A percentile compares a stretch with the other conserved stretches of the same genome.
These are phyloP conservation scores for Eclectus roratus DNA, from an alignment of 2,113 vertebrate genomes.

Conservation along the genomic window DNA sequence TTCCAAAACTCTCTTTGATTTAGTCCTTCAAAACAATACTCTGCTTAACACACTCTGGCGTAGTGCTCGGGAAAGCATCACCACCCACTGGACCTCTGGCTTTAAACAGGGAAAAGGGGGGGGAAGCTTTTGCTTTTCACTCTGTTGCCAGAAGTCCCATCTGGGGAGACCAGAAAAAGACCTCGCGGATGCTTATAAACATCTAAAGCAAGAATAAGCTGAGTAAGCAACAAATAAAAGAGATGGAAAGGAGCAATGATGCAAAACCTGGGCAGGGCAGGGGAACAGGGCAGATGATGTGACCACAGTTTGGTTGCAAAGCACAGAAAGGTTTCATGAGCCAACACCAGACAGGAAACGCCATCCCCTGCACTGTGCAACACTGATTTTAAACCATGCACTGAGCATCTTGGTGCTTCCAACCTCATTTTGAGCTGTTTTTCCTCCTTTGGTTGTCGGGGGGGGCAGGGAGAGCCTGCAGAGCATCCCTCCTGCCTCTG, in stretches of 20 bases:
- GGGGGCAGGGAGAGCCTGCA: not conserved
- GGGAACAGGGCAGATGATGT: not conserved
- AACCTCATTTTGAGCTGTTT: not conserved
- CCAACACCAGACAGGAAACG: not conserved
- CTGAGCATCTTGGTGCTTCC: not conserved
- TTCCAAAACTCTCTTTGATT: conserved; percentile 19
- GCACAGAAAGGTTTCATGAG: not conserved
- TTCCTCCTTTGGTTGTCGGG: not conserved
- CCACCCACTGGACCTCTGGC: rapidly evolving
- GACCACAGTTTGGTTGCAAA: not conserved
- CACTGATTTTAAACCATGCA: rapidly evolving
- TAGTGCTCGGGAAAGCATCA: not conserved
- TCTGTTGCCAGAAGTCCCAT: not conserved
- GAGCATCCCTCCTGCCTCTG: not conserved
- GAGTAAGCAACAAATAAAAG: not conserved
- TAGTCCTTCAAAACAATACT: not conserved
- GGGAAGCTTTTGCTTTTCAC: not conserved
- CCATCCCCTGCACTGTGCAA: not conserved
- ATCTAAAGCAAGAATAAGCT: not conserved
- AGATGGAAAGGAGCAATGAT: not conserved
- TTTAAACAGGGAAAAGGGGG: not conserved
- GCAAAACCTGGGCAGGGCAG: not conserved
- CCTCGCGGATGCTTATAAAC: not conserved
- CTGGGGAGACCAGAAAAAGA: not conserved
- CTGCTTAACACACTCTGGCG: not conserved